Base-by-base conservation (phyloP, 2,797 vertebrate genomes). In the Rhynchonycteris naso region DNA sequence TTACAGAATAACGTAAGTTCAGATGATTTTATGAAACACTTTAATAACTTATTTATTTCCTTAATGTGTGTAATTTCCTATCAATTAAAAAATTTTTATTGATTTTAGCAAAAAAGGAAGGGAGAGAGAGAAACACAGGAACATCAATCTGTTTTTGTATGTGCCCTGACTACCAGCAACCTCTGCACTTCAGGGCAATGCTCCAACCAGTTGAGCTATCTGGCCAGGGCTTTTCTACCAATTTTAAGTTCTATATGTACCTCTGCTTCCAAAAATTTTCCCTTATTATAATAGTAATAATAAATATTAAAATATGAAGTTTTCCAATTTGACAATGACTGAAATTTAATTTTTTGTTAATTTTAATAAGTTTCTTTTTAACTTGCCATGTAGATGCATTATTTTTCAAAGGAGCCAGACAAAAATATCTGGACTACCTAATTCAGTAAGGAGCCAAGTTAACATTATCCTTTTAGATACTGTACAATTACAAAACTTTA, bases 41-140 rank as follows among this genome's bases (percentile, higher is more conserved):
- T 96, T 78, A 72, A 88, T 85, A 9, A 79, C 66, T 86, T 88
- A 71, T 91, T 87, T 76, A 72, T 90, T 86, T 78, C 11, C 10
- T 79, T 54, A 69, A 71, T 13, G 7, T 50, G 1, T 61, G 4
- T 28, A 78, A 3, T 75, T 24, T 26, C 35, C 7, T 71, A 74
- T 5, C 0, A 89, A 10, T 54, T 95, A 43, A 43, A 43, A 43
- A 43, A 43, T 43, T 43, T 43, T 43, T 43, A 43, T 43, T 43
- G 43, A 7, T 43, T 43, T 43, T 43, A 43, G 43, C 43, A 43
- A 43, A 43, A 43, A 43, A 43, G 43, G 43, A 43, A 43, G 43
- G 43, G 43, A 5, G 43, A 43, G 43, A 43, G 43, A 43, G 43
- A 43, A 43, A 43, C 5, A 43, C 43, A 43, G 43, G 43, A 43